These are phyloP conservation scores for Leucophenga montana DNA, from an alignment of 2,888 invertebrate genomes.

Conservation along the genomic window DNA sequence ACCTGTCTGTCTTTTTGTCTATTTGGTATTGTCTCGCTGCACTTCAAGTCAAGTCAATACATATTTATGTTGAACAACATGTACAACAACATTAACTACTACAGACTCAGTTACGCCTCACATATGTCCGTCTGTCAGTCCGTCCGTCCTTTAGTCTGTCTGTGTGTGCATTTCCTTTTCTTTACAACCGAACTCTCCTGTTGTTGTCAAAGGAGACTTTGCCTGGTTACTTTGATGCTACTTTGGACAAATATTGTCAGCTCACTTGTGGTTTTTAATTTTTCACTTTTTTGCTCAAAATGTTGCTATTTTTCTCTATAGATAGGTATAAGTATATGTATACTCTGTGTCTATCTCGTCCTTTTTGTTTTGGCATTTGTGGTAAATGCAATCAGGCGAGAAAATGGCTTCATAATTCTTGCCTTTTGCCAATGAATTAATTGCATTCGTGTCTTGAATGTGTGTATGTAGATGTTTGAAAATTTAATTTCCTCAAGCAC, in stretches of 20 bases:
- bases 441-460: conserved; percentile 7
- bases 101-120: background rate
- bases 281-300: conserved; percentile 6
- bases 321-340: no score
- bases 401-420: conserved; percentile 11
- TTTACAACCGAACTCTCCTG: no score
- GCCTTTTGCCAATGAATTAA: background rate
- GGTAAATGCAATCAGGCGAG: conserved; percentile 18
- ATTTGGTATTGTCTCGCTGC: background rate
- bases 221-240: background rate
- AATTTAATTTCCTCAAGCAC: no score
- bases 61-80: conserved; percentile 4
- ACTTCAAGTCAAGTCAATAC: conserved; percentile 19
- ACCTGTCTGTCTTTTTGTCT: background rate
- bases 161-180: no score
- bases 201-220: background rate
- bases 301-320: background rate
- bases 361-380: background rate
- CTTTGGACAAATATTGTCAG: background rate
- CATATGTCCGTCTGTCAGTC: no score
- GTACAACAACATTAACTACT: background rate
- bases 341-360: background rate
- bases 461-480: background rate
- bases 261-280: conserved; percentile 19
- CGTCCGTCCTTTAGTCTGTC: no score